phyloP scores from a whole-genome alignment of 1,140 invertebrate species.

The Meteorus sp. region DNA sequence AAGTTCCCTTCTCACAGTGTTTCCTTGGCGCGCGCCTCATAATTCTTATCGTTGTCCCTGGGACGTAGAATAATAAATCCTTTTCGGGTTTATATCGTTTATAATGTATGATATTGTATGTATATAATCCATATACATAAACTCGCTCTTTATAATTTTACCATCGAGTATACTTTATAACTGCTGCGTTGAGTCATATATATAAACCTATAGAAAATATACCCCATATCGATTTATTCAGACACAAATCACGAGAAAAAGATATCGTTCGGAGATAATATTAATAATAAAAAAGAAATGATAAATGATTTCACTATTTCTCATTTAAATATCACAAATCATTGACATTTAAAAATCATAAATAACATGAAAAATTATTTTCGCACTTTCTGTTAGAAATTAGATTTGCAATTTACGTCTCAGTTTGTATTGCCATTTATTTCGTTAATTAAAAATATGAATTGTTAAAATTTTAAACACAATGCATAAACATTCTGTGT shows the following conservation, averaged over 20 bases:
- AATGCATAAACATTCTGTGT: no score
- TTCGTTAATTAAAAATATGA: no score
- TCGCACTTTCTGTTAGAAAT: no score
- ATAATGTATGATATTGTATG: not conserved
- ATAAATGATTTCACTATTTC: not conserved
- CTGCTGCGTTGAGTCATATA: constrained; percentile 2
- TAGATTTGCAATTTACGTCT: no score
- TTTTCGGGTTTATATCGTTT: not conserved
- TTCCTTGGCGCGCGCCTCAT: constrained; percentile 12
- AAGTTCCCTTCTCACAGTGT: not conserved
- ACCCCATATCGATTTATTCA: not conserved
- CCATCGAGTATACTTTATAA: not conserved
- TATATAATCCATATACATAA: not conserved
- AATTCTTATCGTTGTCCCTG: constrained; percentile 8
- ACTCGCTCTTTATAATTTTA: not conserved
- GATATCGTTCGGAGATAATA: not conserved
- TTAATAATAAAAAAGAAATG: not conserved
- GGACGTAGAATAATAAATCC: constrained; percentile 7
- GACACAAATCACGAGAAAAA: not conserved
- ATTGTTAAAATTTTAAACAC: no score
- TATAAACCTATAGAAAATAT: no score
- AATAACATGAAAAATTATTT: no score
- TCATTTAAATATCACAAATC: no score
- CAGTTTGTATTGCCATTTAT: no score
- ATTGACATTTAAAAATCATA: no score